These are phyloP conservation scores for Eristalis arbustorum DNA, from an alignment of 2,888 invertebrate genomes.

Conservation along the genomic window DNA sequence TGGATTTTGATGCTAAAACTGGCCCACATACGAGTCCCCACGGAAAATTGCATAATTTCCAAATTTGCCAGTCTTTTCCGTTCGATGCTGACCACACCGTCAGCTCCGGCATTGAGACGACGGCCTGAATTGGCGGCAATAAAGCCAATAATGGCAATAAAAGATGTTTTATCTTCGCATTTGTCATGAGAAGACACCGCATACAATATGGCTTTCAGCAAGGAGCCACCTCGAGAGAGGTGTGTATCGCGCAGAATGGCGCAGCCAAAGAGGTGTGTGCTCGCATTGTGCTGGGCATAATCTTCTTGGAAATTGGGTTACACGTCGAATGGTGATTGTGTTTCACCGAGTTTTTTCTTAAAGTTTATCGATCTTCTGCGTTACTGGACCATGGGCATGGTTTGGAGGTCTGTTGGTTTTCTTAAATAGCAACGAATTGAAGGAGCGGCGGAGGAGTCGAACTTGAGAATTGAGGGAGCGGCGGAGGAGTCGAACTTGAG, in stretches of 20 bases:
- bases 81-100: background rate
- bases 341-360: background rate
- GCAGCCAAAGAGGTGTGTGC: background rate
- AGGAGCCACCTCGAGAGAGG: background rate
- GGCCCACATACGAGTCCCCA: background rate
- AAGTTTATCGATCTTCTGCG: background rate
- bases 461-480: too few relatives aligned
- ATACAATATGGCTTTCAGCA: constrained; percentile 1
- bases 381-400: too few relatives aligned
- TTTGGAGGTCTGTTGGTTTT: too few relatives aligned
- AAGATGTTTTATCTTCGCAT: constrained; percentile 6
- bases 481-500: too few relatives aligned
- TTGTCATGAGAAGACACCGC: constrained; percentile 1
- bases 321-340: background rate
- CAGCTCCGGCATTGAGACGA: background rate
- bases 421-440: too few relatives aligned
- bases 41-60: constrained; percentile 31
- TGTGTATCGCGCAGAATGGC: background rate
- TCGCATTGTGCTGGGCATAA: constrained; percentile 1
- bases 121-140: constrained; percentile 28
- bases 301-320: constrained; percentile 34
- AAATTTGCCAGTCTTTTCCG: constrained; percentile 1
- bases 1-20: constrained; percentile 23
- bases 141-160: background rate
- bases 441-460: too few relatives aligned